Percentiles rank a stretch among this genome's conserved stretches.
These are phyloP conservation scores for Trematomus loennbergii DNA, from an alignment of 2,113 vertebrate species.

Conservation along the genomic window DNA sequence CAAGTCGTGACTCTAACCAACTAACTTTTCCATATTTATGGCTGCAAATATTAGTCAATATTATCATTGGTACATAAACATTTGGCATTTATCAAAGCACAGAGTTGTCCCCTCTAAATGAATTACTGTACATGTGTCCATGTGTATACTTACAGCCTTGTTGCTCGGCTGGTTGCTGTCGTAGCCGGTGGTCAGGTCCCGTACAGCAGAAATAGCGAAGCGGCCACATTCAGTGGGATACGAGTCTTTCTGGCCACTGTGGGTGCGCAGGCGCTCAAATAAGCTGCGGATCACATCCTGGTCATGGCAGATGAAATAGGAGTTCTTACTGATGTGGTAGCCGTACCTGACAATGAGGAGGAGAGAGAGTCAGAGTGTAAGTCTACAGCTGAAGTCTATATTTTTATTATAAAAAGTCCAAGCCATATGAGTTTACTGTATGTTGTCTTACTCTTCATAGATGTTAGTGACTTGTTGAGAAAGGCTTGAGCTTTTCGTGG, in stretches of 20 bases:
- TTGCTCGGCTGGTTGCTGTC: slow-evolving; percentile 91
- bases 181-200: slow-evolving; percentile 95
- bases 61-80: neutral
- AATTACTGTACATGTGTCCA: neutral
- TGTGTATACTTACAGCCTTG: slow-evolving; percentile 88
- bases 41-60: too few relatives aligned
- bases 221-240: slow-evolving; percentile 91
- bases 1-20: too few relatives aligned
- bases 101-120: too few relatives aligned
- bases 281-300: slow-evolving; percentile 87
- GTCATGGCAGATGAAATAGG: slow-evolving; percentile 96
- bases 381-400: neutral
- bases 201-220: slow-evolving; percentile 88
- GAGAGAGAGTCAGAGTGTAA: neutral
- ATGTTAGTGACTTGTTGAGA: slow-evolving; percentile 91
- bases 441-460: slow-evolving; percentile 90
- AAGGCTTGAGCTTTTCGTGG: slow-evolving; percentile 86
- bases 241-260: slow-evolving; percentile 81
- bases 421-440: neutral
- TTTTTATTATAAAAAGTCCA: neutral
- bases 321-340: slow-evolving; percentile 94
- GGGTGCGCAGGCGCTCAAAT: slow-evolving; percentile 92
- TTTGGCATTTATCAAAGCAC: neutral
- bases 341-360: slow-evolving; percentile 87
- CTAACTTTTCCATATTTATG: neutral